phyloP scores from a whole-genome alignment of 2,888 invertebrate genomes.

The Sinopyrophorus schimmeli region DNA sequence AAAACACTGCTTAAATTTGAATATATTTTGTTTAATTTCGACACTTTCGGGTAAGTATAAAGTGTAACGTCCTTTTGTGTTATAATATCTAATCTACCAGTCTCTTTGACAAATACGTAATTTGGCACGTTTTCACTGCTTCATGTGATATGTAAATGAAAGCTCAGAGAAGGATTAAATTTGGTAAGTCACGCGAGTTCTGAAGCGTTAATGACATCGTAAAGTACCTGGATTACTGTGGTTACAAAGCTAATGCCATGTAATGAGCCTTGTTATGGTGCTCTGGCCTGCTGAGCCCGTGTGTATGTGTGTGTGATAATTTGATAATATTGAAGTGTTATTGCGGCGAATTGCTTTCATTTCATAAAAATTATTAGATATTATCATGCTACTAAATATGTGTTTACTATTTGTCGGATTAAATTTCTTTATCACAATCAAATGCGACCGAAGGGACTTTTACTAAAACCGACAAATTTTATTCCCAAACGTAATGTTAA shows the following conservation, averaged over 20 bases:
- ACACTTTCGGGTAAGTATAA: no score
- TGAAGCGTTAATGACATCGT: conserved; percentile 50
- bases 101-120: conserved; percentile 33
- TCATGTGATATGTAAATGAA: conserved; percentile 52
- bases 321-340: conserved; percentile 48
- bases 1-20: no score
- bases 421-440: conserved; percentile 12
- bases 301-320: conserved; percentile 45
- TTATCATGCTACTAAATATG: conserved; percentile 31
- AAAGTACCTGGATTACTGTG: conserved; percentile 52
- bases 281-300: conserved; percentile 46
- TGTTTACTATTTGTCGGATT: conserved; percentile 31
- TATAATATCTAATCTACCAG: conserved; percentile 15
- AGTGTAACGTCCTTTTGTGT: conserved; percentile 15
- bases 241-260: conserved; percentile 52
- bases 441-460: no score
- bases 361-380: conserved; percentile 42
- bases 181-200: conserved; percentile 52
- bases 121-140: conserved; percentile 47
- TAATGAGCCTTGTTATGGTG: conserved; percentile 50
- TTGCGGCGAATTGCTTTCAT: conserved; percentile 45
- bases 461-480: no score
- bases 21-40: no score
- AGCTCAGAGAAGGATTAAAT: conserved; percentile 47
- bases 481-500: no score